Evolutionary conservation across 2,888 invertebrate species (phyloP), one percentile per base, ranked within the genome.

Genomic region (Onthophagus sagittarius): DNA sequence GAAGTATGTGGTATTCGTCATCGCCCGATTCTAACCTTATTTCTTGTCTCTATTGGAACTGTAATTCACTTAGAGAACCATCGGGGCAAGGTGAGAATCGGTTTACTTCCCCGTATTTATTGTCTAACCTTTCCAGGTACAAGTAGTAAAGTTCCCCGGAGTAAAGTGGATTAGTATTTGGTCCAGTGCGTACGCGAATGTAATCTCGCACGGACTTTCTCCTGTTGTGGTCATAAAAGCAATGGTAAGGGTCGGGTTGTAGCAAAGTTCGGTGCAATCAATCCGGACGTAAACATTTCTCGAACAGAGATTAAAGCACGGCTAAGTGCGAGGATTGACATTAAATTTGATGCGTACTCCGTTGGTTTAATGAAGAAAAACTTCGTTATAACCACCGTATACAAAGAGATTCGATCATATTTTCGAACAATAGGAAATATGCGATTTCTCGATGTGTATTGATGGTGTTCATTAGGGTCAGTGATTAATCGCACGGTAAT

Each of bases 81-180:
- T 32, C 67, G 15, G n/a, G 67, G 67, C 3, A 23, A 67, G 67
- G 67, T 31, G 67, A 67, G 31, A 67, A 67, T 23, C 67, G 67
- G 67, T 67, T 67, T 67, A 67, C 32, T 23, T 23, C 32, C 31
- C 31, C 32, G 67, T 67, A 67, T 67, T 67, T 67, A 67, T 67
- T 67, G 67, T 67, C 67, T 32, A 67, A 31, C 67, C 67, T 15
- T 23, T 67, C 63, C 32, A 23, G 67, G 67, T 23, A 31, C 15
- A n/a, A 23, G 67, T 67, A 67, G 31, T 67, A 67, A 67, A 67
- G 32, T 32, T 67, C 31, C 31, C 15, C n/a, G 7, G 31, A 23
- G 14, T 23, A 67, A 67, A 67, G 67, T 67, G 67, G 67, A 67
- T 67, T 67, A 32, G 31, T 23, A 32, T 67, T 32, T 67, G n/a